Evolutionary conservation across 2,113 vertebrate genomes (phyloP), one percentile per base, ranked within the genome.

Genomic region (Megaleporinus macrocephalus): DNA sequence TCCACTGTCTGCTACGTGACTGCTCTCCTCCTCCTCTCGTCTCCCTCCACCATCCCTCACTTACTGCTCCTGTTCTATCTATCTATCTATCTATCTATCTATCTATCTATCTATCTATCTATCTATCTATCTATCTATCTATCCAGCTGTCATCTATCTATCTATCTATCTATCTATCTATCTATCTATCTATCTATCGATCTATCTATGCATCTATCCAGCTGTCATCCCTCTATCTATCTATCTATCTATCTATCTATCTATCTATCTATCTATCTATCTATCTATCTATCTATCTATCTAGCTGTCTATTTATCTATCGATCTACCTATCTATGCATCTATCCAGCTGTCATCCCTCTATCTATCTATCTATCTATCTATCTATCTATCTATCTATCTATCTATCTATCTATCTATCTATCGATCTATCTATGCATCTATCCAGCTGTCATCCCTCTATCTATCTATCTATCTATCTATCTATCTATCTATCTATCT

Each of bases 1-100:
- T 82, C 82, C 88, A 88, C 88, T 89, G 90, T 90, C 91, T 89
- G 87, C 59, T 53, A 88, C 73, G 82, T 90, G 90, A 92, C 90
- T 51, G 30, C 33, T 61, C 26, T 44, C 41, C 9, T 10, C 4
- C 41, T 9, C 41, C 11, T 11, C 10, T 9, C 41, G 4, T 44
- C 41, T 20, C 72, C 65, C 22, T 81, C n/a, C 29, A 12, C 41
- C n/a, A 13, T 36, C 6, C 22, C 29, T 59, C 73, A 33, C 53
- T n/a, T 2, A 51, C 33, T 53, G 13, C 47, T 2, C 53, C 44
- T 30, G 51, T 30, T 55, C 18, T 30, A 15, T 30, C 51, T 33
- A 27, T 22, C 29, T 36, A 4, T 36, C 36, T 36, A 36, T 36
- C 36, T 36, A 36, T 36, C 36, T 36, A 36, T 36, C 36, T 36